Base-by-base conservation (phyloP, 2,797 vertebrate species). In the Furcifer pardalis region DNA sequence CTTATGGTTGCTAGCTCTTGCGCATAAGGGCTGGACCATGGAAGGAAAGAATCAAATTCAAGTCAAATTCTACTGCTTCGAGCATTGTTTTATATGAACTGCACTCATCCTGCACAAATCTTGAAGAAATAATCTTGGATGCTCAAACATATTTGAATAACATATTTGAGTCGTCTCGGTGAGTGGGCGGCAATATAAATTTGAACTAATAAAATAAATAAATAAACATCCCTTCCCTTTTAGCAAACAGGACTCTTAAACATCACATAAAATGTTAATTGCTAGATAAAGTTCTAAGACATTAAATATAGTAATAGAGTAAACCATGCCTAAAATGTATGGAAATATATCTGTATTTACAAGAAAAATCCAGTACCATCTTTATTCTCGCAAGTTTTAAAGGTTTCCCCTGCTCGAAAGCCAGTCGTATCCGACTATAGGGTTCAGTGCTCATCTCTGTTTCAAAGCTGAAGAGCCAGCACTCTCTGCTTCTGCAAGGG, bases 221-320 rank as follows among this genome's bases (percentile, higher is more conserved):
- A n/a, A n/a, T n/a, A n/a, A 2, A 60, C 23, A 27, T 35, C 10
- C 10, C 5, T 37, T 62, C 30, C 60, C 56, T 40, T 3, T 17
- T 59, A 52, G 56, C n/a, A 25, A 77, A 40, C 35, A 60, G 12
- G 19, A 56, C 52, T 27, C 56, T 77, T 40, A 40, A 60, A 59
- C 7, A 37, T 27, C 19, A 60, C 56, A 60, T 60, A 56, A 42
- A 62, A 60, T 13, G 37, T 2, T 40, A 27, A 77, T 42, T 49
- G 63, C 66, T 79, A 9, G 82, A 23, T 0, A 42, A n/a, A 42
- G 7, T 59, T 52, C 87, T 83, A 60, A 87, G 75, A 88, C 82
- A 3, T 9, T n/a, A 40, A 25, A 35, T 25, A 73, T n/a, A 59
- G 9, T 32, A 42, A 87, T 63, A 52, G 7, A 77, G 81, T 32